These are phyloP conservation scores for Phyto melanocephala DNA, from an alignment of 2,888 invertebrate genomes.

Conservation along the genomic window DNA sequence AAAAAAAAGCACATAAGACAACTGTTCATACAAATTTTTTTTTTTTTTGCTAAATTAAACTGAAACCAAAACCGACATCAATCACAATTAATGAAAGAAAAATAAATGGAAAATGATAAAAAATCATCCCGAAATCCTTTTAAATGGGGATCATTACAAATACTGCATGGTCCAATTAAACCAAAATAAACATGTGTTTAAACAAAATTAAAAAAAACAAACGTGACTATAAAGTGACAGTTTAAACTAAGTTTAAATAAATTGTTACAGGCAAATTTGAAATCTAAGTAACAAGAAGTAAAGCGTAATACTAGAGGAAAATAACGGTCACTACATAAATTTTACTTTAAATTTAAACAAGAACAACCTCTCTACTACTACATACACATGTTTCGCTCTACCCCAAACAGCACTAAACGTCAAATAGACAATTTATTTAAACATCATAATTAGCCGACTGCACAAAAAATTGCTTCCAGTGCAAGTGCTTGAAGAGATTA, in stretches of 20 bases:
- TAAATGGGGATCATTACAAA: constrained; percentile 20
- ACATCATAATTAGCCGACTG: not conserved
- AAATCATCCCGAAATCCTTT: constrained; percentile 44
- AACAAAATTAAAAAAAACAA: not conserved
- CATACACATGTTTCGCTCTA: constrained; percentile 15
- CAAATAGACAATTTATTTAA: constrained; percentile 49
- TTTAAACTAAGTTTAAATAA: constrained; percentile 33
- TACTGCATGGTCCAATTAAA: constrained; percentile 52
- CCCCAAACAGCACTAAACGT: constrained; percentile 14
- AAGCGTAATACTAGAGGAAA: not conserved
- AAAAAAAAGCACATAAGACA: not conserved
- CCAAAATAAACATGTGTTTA: constrained; percentile 50
- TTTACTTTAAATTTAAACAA: constrained; percentile 46
- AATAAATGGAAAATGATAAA: not conserved
- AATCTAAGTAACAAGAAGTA: not conserved
- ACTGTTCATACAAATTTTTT: constrained; percentile 10
- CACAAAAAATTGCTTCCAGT: not conserved
- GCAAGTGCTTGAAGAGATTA: not conserved
- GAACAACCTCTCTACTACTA: not conserved
- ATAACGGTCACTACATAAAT: constrained; percentile 43
- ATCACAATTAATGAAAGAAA: constrained; percentile 35
- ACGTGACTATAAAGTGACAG: constrained; percentile 62
- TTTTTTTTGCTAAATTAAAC: constrained; percentile 26
- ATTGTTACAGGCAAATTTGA: constrained; percentile 6
- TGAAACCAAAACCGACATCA: constrained; percentile 59